phyloP scores from a whole-genome alignment of 2,113 vertebrate species.

The Raja brachyura region DNA sequence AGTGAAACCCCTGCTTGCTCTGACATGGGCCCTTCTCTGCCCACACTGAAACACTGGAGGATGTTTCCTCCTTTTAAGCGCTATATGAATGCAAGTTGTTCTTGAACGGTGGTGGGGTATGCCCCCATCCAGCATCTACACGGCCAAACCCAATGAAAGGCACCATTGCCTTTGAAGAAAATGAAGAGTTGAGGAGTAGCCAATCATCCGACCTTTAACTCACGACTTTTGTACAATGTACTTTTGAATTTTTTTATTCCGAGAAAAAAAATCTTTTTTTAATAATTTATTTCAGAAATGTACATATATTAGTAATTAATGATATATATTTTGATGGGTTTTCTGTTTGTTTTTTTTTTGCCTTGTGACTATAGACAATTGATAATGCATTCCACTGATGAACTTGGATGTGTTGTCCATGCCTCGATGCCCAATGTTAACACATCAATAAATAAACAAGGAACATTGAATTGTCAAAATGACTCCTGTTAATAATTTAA shows the following conservation, averaged over 20 bases:
- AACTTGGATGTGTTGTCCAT: background rate
- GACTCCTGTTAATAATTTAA: background rate
- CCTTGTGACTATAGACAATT: slow-evolving; percentile 26
- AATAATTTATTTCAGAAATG: slow-evolving; percentile 33
- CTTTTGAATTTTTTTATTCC: slow-evolving; percentile 25
- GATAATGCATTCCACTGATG: slow-evolving; percentile 1
- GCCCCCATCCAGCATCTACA: background rate
- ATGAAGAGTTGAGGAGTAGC: background rate
- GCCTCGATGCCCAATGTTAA: background rate
- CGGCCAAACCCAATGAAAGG: background rate
- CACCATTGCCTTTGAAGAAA: background rate
- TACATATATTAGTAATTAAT: slow-evolving; percentile 33
- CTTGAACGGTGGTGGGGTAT: background rate
- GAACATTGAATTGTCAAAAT: background rate
- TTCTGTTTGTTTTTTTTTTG: background rate
- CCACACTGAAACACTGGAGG: background rate
- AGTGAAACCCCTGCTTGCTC: too few species aligned
- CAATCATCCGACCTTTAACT: background rate
- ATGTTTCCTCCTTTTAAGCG: background rate
- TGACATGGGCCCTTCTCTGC: background rate
- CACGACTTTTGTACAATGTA: slow-evolving; percentile 8
- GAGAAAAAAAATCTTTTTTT: slow-evolving; percentile 9
- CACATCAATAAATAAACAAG: background rate
- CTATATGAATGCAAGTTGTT: background rate
- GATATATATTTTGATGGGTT: slow-evolving; percentile 31